Evolutionary conservation across 1,140 invertebrate genomes (phyloP).

Genomic region (Eurosta solidaginis): DNA sequence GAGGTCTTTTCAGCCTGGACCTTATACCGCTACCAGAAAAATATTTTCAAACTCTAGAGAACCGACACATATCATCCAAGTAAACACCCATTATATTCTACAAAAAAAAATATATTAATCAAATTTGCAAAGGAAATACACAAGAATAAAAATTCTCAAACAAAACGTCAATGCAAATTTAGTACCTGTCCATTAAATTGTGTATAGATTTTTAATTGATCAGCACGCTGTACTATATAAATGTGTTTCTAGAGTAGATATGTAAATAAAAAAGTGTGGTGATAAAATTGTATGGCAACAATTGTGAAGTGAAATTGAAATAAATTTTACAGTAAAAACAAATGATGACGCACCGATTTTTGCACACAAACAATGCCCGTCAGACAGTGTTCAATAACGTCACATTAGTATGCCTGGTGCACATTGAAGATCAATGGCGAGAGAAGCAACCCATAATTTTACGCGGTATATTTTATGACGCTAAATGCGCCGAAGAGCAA

Average conservation of each 20-base stretch:
- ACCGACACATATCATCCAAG: no score
- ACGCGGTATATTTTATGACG: no score
- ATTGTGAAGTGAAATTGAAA: slow-evolving; percentile 8
- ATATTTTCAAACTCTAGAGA: no score
- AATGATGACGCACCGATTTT: neutral
- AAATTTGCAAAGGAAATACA: no score
- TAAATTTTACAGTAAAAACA: neutral
- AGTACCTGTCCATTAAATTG: slow-evolving; percentile 5
- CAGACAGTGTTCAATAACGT: neutral
- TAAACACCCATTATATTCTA: no score
- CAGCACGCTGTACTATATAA: neutral
- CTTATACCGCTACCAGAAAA: no score
- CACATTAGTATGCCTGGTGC: neutral
- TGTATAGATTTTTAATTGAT: slow-evolving; percentile 4
- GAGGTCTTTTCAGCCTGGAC: no score
- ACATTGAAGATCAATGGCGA: neutral
- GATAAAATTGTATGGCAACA: slow-evolving; percentile 3
- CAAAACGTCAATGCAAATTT: slow-evolving; percentile 4
- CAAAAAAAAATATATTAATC: no score
- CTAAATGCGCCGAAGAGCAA: neutral
- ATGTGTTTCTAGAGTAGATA: no score
- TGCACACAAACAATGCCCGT: neutral
- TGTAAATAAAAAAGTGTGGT: no score
- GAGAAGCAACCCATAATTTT: neutral
- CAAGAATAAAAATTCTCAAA: no score